phyloP scores from a whole-genome alignment of 2,113 vertebrate genomes.

The Chascanopsetta lugubris region DNA sequence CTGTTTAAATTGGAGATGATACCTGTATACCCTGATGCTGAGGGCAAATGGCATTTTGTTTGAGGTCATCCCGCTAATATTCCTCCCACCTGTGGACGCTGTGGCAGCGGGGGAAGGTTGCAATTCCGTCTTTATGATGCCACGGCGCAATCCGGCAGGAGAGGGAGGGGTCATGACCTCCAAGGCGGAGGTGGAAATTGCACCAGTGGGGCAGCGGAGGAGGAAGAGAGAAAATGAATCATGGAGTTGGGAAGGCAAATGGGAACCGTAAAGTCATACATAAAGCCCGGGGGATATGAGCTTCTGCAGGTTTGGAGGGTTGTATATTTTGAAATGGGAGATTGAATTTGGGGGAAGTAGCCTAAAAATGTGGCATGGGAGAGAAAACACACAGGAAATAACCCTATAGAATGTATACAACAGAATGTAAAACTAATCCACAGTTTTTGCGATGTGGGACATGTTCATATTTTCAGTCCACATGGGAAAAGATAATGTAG shows the following conservation, averaged over 20 bases:
- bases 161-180: slow-evolving; percentile 48
- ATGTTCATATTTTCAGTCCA: background rate
- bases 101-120: slow-evolving; percentile 17
- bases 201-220: slow-evolving; percentile 23
- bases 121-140: slow-evolving; percentile 67
- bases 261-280: slow-evolving; percentile 11
- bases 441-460: no score
- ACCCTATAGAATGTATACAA: background rate
- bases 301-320: background rate
- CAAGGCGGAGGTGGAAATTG: slow-evolving; percentile 62
- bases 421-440: background rate
- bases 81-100: slow-evolving; percentile 21
- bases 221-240: slow-evolving; percentile 33
- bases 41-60: slow-evolving; percentile 72
- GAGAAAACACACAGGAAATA: background rate
- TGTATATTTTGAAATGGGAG: background rate
- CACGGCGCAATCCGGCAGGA: slow-evolving; percentile 32
- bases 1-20: slow-evolving; percentile 71
- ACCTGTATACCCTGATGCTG: slow-evolving; percentile 71
- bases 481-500: slow-evolving; percentile 4
- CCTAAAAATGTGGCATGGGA: background rate
- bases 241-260: slow-evolving; percentile 17
- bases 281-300: background rate
- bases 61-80: slow-evolving; percentile 73
- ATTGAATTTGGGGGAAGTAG: background rate